Percentiles rank a stretch among this genome's conserved stretches.
These are phyloP conservation scores for Apodemus speciosus DNA, from an alignment of 2,113 vertebrate genomes.

Conservation along the genomic window DNA sequence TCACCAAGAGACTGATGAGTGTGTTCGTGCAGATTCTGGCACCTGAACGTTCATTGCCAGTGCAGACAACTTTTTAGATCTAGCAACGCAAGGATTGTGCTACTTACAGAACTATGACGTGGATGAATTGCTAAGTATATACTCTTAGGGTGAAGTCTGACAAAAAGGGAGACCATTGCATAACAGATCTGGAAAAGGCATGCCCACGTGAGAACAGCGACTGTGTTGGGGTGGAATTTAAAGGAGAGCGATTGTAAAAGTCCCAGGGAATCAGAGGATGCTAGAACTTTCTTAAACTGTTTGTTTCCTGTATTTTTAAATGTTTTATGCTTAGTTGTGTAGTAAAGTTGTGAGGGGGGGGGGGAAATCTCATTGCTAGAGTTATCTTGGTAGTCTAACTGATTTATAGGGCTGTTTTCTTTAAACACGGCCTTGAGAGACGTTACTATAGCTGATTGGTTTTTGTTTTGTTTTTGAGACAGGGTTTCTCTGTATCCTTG, in stretches of 20 bases:
- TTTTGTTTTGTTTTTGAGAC: not conserved
- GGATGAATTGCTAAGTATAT: not conserved
- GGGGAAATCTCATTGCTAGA: not conserved
- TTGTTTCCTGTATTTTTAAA: not conserved
- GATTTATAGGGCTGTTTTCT: slow-evolving; percentile 33
- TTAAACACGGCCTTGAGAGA: not conserved
- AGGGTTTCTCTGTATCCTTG: not conserved
- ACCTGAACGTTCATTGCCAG: not conserved
- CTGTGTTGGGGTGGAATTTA: not conserved
- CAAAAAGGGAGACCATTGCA: not conserved
- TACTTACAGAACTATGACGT: not conserved
- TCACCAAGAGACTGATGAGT: not conserved
- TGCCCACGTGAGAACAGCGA: not conserved
- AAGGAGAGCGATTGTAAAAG: not conserved
- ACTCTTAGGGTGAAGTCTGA: not conserved
- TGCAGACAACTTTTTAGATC: not conserved
- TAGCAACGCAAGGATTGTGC: not conserved
- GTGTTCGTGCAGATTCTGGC: not conserved
- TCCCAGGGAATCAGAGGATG: not conserved
- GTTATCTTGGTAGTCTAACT: not conserved
- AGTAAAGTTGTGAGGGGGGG: not conserved
- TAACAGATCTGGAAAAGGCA: not conserved
- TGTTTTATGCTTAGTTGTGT: not conserved
- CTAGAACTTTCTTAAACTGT: not conserved
- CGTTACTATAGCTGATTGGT: not conserved